Evolutionary conservation across 1,140 invertebrate species (phyloP), one percentile per base, ranked within the genome.

Genomic region (Tribolium castaneum): DNA sequence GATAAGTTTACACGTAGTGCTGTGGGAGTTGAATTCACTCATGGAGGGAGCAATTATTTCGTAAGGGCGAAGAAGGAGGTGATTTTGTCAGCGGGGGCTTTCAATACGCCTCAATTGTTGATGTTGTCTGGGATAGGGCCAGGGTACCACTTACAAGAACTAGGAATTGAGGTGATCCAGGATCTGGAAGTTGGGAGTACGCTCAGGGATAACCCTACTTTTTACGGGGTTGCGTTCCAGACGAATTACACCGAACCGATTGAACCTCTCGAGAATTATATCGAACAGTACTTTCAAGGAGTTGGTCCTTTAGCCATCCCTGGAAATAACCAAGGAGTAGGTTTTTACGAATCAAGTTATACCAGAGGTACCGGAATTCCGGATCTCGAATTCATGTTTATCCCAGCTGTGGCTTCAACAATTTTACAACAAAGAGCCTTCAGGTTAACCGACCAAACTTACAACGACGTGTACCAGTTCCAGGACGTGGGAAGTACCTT

Each of bases 161-260:
- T 90, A 9, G 87, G 87, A 10, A 87, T 88, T 74, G 77, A 75
- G 10, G 76, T 86, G 6, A 30, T 87, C 19, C 76, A 83, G 10
- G 84, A 88, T 70, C 75, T 84, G 13, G 70, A 71, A 19, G 87
- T 87, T 22, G 94, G 94, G n/a, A 90, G 93, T 76, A 94, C 95
- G 82, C 87, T 95, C 25, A 94, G 95, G 83, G 94, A 95, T 79
- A 93, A 94, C 82, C 92, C 95, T 0, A 94, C 94, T 0, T 85
- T 94, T 0, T 94, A 94, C 1, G 94, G 94, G 0, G 83, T 96
- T 10, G 92, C 94, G 0, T 97, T 96, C 45, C n/a, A 9, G 3
- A 72, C 70, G 16, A 77, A 77, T 30, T 72, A 72, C 45, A 54
- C 66, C 9, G 30, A 72, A 54, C 76, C 49, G 7, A 34, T 12